phyloP scores from a whole-genome alignment of 1,140 invertebrate species.

The Penaeus japonicus region DNA sequence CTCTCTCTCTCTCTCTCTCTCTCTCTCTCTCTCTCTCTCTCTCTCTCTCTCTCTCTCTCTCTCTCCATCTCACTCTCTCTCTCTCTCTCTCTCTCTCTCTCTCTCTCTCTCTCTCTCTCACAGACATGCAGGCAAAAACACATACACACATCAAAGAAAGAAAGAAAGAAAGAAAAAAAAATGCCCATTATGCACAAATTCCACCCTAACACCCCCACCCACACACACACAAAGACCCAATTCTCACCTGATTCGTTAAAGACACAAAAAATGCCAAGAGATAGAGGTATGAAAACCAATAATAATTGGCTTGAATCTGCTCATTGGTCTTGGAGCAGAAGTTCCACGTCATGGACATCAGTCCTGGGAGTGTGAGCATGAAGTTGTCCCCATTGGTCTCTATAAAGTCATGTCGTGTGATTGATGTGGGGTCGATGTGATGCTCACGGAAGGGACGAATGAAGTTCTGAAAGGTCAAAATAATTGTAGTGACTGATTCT shows the following conservation, averaged over 20 bases:
- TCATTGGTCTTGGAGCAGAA: slow-evolving; percentile 75
- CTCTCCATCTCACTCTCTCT: too few species aligned
- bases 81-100: too few species aligned
- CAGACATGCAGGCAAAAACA: too few species aligned
- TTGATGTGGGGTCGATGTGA: slow-evolving; percentile 98
- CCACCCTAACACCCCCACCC: background rate
- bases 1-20: too few species aligned
- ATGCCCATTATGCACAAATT: background rate
- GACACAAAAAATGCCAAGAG: slow-evolving; percentile 91
- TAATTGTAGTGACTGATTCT: too few species aligned
- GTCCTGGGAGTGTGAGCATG: slow-evolving; percentile 86
- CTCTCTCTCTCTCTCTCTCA: too few species aligned
- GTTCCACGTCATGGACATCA: slow-evolving; percentile 82
- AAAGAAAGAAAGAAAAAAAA: slow-evolving; percentile 1
- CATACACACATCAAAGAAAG: too few species aligned
- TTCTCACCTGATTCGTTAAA: slow-evolving; percentile 91
- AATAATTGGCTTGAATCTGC: slow-evolving; percentile 79
- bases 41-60: too few species aligned
- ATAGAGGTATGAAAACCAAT: slow-evolving; percentile 87
- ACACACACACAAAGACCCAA: background rate
- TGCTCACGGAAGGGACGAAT: slow-evolving; percentile 97
- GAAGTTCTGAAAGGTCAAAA: slow-evolving; percentile 79
- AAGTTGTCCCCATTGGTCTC: slow-evolving; percentile 99
- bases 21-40: too few species aligned
- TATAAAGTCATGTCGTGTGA: slow-evolving; percentile 97